Conservation (phyloP, 2,797 vertebrate species). For the Columba guinea region DNA sequence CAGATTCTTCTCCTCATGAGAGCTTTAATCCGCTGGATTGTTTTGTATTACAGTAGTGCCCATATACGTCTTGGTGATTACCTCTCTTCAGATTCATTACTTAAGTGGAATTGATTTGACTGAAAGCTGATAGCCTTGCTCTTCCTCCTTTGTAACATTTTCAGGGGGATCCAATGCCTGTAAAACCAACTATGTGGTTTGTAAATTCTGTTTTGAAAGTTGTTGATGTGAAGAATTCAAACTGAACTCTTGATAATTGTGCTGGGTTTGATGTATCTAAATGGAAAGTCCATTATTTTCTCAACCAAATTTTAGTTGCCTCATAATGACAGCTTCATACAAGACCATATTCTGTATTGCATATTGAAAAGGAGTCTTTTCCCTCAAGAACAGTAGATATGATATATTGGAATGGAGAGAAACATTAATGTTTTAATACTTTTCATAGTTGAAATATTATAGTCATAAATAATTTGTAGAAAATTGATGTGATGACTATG, state of each 20-base stretch:
- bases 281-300: background rate
- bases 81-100: background rate
- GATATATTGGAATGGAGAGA: background rate
- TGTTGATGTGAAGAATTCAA: background rate
- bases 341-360: background rate
- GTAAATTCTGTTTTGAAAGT: background rate
- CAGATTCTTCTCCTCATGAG: background rate
- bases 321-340: background rate
- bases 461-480: background rate
- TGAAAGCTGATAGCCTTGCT: background rate
- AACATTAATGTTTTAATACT: background rate
- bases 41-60: background rate
- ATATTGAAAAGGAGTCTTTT: background rate
- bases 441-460: rapidly evolving
- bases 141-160: background rate
- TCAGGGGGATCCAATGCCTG: background rate
- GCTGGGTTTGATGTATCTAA: background rate
- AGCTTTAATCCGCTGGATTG: background rate
- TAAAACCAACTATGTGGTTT: background rate
- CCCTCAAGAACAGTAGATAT: background rate
- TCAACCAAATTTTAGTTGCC: background rate
- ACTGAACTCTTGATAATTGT: background rate
- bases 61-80: background rate
- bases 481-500: rapidly evolving
- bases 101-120: background rate